Evolutionary conservation across 2,113 vertebrate species (phyloP).

Genomic region (Pluvialis apricaria): DNA sequence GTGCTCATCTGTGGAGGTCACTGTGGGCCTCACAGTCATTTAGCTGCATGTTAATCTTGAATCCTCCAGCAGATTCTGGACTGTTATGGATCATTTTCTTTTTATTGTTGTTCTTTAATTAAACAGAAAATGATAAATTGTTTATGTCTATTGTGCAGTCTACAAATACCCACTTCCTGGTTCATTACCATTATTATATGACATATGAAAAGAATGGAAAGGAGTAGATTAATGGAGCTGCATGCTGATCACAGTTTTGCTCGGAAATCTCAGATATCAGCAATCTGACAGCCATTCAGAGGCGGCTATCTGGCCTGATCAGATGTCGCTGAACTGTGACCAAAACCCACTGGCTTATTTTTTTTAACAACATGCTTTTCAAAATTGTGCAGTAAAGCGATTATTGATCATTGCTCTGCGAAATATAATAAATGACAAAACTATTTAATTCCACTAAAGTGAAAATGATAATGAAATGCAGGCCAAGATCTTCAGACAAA

Average conservation of each 20-base stretch:
- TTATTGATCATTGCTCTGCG: background rate
- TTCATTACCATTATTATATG: constrained; percentile 63
- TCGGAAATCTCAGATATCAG: background rate
- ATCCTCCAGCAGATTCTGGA: constrained; percentile 13
- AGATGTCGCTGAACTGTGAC: background rate
- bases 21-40: background rate
- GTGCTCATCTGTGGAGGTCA: constrained; percentile 17
- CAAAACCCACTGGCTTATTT: background rate
- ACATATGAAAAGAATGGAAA: constrained; percentile 47
- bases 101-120: constrained; percentile 65
- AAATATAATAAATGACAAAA: background rate
- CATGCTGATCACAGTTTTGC: background rate
- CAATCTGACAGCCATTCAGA: background rate
- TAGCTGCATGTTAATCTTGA: background rate
- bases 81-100: constrained; percentile 46
- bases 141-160: constrained; percentile 50
- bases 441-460: background rate
- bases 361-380: background rate
- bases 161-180: constrained; percentile 57
- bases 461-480: background rate
- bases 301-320: background rate
- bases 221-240: constrained; percentile 41
- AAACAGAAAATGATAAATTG: constrained; percentile 69
- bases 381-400: background rate
- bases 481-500: background rate